phyloP scores from a whole-genome alignment of 2,113 vertebrate genomes.

The human (Homo sapiens) region GRCh38 chr7:20381501-20382000 shows the following conservation, averaged over 20 bases:
- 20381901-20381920: not conserved
- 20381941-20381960: not conserved
- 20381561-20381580: not conserved
- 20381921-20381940: not conserved
- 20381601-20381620: not conserved
- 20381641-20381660: slow-evolving; percentile 12
- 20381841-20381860: slow-evolving; percentile 96
- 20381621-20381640: slow-evolving; percentile 11
- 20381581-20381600: not conserved
- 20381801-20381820: slow-evolving; percentile 96
- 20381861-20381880: slow-evolving; percentile 91
- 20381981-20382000: slow-evolving; percentile 24
- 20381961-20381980: slow-evolving; percentile 48
- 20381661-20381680: slow-evolving; percentile 26
- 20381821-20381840: slow-evolving; percentile 95
- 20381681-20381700: slow-evolving; percentile 50
- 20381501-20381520: not conserved
- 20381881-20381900: slow-evolving; percentile 89
- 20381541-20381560: not conserved
- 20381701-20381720: slow-evolving; percentile 71
- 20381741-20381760: slow-evolving; percentile 94
- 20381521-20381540: not conserved
- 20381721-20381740: slow-evolving; percentile 93
- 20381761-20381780: slow-evolving; percentile 98
- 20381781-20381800: slow-evolving; percentile 97